Base-by-base conservation (phyloP, 2,888 invertebrate genomes). In the Caenorhabditis sinica region DNA sequence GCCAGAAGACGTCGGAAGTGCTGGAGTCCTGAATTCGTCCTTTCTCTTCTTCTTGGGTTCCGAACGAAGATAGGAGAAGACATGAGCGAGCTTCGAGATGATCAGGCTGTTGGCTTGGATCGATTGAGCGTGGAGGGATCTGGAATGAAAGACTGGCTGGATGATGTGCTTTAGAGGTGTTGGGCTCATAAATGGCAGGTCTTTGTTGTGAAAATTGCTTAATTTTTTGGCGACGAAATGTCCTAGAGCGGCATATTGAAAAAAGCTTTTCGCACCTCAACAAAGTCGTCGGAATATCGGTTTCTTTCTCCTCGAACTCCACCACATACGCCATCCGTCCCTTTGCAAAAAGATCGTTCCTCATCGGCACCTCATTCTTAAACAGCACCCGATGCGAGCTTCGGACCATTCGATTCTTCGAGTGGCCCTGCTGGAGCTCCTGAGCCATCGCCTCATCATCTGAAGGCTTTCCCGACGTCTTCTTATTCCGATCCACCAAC, bases 271-370 rank as follows among this genome's bases (percentile, higher is more conserved):
- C 81, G 43, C 83, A 91, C 71, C 93, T 80, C 8, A 92, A 58
- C 45, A 93, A 77, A 0, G 98, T 98, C 0, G 97, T 97, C 0
- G 99, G 99, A 84, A 99, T 97, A 93, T 99, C 99, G 82, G 95
- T 95, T 1, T 95, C 94, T 87, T 96, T 97, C 72, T 97, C 92
- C 20, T 93, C 97, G 90, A 99, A 94, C 91, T 99, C 98, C 49
- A 98, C 97, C 0, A 98, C 96, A 93, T 99, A 99, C 0, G 99
- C 99, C 98, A 98, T 99, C 56, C 99, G 95, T 0, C 97, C 97
- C 0, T 97, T 96, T 0, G 96, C 95, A 94, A 98, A 99, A 81
- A 97, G 93, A 91, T 98, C 98, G 72, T 93, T 92, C 58, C 73
- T 36, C 60, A 75, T 13, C 0, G 81, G 80, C 17, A 72, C 33